Percentiles rank a stretch among this genome's conserved stretches.
Evolutionary conservation across 2,797 vertebrate species (phyloP).

Genomic region (Tadarida brasiliensis): DNA sequence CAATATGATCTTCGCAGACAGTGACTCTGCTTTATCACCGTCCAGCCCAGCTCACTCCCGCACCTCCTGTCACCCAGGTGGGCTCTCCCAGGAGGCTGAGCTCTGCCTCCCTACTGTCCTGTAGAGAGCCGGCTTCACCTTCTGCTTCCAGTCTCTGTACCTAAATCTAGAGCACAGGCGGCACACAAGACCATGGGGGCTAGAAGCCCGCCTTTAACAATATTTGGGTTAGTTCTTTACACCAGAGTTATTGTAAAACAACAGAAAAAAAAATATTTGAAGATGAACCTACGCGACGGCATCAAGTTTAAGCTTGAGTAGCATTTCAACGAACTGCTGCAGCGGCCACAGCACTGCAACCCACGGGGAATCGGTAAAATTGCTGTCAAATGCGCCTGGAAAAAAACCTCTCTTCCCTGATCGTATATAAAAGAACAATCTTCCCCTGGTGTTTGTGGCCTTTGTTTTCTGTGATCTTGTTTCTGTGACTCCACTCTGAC

Average conservation of each 20-base stretch:
- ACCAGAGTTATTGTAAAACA: neutral
- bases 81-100: neutral
- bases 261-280: neutral
- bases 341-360: neutral
- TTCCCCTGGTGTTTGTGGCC: neutral
- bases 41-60: too few species aligned
- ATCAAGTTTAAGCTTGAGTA: slow-evolving; percentile 21
- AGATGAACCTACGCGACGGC: neutral
- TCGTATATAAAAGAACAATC: neutral
- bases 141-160: neutral
- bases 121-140: neutral
- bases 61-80: neutral
- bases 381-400: neutral
- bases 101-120: neutral
- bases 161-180: neutral
- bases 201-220: neutral
- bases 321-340: neutral
- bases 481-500: neutral
- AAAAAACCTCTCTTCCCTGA: neutral
- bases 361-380: neutral
- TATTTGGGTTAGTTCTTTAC: neutral
- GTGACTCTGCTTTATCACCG: neutral
- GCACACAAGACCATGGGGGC: neutral
- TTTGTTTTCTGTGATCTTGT: neutral
- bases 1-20: neutral